phyloP scores from a whole-genome alignment of 2,113 vertebrate species.

The Xenopus borealis region DNA sequence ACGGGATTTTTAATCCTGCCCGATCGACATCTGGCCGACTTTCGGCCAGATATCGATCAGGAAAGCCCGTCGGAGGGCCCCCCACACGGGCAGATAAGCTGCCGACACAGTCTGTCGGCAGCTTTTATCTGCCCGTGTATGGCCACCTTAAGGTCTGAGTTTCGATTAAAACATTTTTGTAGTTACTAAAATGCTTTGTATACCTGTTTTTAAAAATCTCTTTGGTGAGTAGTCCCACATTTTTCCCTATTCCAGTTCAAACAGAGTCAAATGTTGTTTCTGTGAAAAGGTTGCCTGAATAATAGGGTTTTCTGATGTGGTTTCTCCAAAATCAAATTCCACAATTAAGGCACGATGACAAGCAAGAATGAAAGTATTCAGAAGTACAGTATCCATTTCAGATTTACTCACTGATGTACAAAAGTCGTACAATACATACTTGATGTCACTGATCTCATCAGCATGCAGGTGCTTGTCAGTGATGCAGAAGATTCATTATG shows the following conservation, averaged over 20 bases:
- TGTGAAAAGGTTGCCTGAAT: background rate
- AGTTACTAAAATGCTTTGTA: too few species aligned
- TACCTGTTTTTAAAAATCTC: too few species aligned
- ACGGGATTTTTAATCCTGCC: too few species aligned
- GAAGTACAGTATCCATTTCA: background rate
- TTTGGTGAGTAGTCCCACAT: too few species aligned
- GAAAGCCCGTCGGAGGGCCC: too few species aligned
- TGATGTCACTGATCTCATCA: background rate
- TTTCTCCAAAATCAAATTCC: background rate
- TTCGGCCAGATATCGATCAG: too few species aligned
- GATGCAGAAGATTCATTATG: background rate
- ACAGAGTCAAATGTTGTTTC: background rate
- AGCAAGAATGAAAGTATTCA: background rate
- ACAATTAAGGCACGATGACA: background rate
- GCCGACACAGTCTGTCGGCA: too few species aligned
- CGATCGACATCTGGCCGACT: too few species aligned
- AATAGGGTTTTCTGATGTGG: background rate
- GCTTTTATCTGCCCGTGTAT: too few species aligned
- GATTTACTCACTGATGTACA: background rate
- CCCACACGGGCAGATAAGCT: too few species aligned
- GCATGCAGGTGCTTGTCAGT: conserved; percentile 1
- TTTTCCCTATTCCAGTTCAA: background rate
- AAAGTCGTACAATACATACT: background rate
- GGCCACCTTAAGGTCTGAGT: too few species aligned
- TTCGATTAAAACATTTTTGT: too few species aligned